phyloP scores from a whole-genome alignment of 1,140 invertebrate species.

The Aphidius gifuensis region DNA sequence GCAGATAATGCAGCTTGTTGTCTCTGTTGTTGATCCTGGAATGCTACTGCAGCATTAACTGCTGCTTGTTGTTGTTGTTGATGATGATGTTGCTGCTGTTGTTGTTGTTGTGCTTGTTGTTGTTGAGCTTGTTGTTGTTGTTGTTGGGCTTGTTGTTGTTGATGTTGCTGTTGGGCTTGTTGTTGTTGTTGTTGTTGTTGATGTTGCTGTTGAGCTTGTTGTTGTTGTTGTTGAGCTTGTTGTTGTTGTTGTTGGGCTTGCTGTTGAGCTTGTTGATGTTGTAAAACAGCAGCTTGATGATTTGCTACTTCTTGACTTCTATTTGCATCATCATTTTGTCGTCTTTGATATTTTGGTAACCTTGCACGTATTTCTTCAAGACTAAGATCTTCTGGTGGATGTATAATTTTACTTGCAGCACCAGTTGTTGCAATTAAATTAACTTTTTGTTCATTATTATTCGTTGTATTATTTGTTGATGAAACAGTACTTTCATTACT shows the following conservation, averaged over 20 bases:
- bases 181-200: constrained; percentile 43
- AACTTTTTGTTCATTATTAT: constrained; percentile 61
- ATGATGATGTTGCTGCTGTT: constrained; percentile 40
- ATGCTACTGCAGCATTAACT: constrained; percentile 44
- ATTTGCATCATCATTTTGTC: constrained; percentile 51
- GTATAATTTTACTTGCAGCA: constrained; percentile 86
- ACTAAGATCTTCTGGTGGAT: constrained; percentile 91
- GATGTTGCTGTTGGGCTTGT: constrained; percentile 39
- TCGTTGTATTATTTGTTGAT: constrained; percentile 42
- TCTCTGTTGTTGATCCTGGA: constrained; percentile 53
- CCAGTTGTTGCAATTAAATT: constrained; percentile 75
- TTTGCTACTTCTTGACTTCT: constrained; percentile 58
- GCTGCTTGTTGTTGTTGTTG: constrained; percentile 37
- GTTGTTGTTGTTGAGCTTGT: constrained; percentile 21
- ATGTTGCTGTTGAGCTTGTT: constrained; percentile 34
- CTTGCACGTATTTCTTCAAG: constrained; percentile 81
- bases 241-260: constrained; percentile 24
- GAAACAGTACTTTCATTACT: constrained; percentile 34
- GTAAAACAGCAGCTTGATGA: constrained; percentile 51
- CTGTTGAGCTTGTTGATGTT: constrained; percentile 32
- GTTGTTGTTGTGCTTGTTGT: constrained; percentile 42
- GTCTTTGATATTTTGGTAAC: constrained; percentile 69
- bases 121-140: constrained; percentile 40
- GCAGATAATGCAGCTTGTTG: constrained; percentile 47
- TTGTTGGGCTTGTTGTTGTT: constrained; percentile 24